Base-by-base conservation (phyloP, 2,888 invertebrate species). In the Pomacea canaliculata region DNA sequence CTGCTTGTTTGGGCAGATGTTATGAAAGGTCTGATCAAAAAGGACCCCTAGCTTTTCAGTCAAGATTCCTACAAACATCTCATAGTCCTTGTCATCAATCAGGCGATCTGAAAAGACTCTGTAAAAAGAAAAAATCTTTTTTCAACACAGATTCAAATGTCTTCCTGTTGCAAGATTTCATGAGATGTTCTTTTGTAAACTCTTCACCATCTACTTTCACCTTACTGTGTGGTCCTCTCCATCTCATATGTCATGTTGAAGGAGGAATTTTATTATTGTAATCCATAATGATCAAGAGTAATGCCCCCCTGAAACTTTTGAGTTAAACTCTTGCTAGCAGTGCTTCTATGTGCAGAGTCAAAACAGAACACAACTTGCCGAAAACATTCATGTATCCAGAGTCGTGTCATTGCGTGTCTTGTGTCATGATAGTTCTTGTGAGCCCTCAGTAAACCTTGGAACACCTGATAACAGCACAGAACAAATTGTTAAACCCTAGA, bases 381-480 rank as follows among this genome's bases (percentile, higher is more conserved):
- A 86, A 94, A 95, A 79, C 94, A 94, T 89, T 97, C 97, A 91
- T 96, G 96, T 76, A 96, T 93, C 97, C 97, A 97, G 19, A 97
- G 92, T 49, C 96, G 93, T 2, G 96, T 92, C 85, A 96, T 93
- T 0, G 94, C 92, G 0, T 92, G 85, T 84, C 93, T 94, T 0
- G 94, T 95, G 86, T 94, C 94, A 80, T 95, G 95, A 86, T 94
- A 94, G 83, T 95, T 95, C 78, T 94, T 94, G 89, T 95, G 94
- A 81, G 95, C 94, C 79, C 96, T 92, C 27, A 97, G 90, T 23
- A 97, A 89, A 8, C 96, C 96, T 93, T 96, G 94, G 81, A 93
- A 93, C 46, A 93, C 89, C 93, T 93, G 79, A 18, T 83, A 80
- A 69, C 63, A 63, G 51, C 16, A 10, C 51, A 56, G 16, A 56